Evolutionary conservation across 2,888 invertebrate species (phyloP).

Genomic region (Temnothorax ravouxi): DNA sequence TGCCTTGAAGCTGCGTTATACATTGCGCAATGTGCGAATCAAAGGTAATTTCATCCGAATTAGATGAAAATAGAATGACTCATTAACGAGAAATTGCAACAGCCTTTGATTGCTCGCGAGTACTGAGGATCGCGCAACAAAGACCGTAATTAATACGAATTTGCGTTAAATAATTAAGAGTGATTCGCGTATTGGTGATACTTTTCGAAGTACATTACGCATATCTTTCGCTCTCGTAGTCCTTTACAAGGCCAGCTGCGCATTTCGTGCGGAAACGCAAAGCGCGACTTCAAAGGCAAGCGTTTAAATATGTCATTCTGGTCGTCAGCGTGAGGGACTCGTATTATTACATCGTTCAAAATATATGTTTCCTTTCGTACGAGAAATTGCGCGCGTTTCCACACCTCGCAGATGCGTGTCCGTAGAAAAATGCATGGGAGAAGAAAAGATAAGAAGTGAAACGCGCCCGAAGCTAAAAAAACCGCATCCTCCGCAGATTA

Average conservation of each 20-base stretch:
- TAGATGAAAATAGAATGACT: conserved; percentile 26
- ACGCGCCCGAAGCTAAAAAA: not conserved
- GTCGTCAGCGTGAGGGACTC: conserved; percentile 42
- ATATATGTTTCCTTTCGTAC: not conserved
- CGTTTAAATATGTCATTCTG: conserved; percentile 13
- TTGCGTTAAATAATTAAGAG: conserved; percentile 24
- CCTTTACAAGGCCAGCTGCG: not conserved
- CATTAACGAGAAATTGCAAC: conserved; percentile 43
- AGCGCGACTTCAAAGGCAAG: conserved; percentile 25
- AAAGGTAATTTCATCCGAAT: conserved; percentile 22
- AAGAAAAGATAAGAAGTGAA: not conserved
- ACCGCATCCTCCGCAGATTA: conserved; percentile 47
- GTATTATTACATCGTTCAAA: conserved; percentile 1
- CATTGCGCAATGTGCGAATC: not conserved
- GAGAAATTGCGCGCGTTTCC: not conserved
- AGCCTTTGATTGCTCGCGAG: conserved; percentile 18
- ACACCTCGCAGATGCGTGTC: not conserved
- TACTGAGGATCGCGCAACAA: conserved; percentile 29
- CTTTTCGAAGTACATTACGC: not conserved
- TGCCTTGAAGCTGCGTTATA: conserved; percentile 1
- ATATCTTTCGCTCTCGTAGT: not conserved
- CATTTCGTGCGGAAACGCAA: not conserved
- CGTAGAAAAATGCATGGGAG: not conserved
- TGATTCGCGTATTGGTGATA: conserved; percentile 6
- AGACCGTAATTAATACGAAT: conserved; percentile 36